A percentile compares a stretch with the other conserved stretches of the same genome.
Evolutionary conservation across 1,140 invertebrate genomes (phyloP).

Genomic region (Aradophagus sp.): DNA sequence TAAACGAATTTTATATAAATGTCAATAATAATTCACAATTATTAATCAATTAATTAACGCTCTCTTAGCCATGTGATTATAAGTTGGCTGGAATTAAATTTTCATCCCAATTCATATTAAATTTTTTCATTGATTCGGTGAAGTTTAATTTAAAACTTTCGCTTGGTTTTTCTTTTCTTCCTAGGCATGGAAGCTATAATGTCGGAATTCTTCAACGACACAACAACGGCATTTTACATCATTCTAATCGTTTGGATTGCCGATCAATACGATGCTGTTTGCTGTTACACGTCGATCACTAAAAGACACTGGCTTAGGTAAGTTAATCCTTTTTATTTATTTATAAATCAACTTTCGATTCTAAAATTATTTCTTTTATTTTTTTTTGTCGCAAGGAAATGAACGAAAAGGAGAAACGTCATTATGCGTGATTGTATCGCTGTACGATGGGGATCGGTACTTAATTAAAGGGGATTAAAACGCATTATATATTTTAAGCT

Average conservation of each 20-base stretch:
- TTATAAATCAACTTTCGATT: too few species aligned
- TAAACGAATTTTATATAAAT: too few species aligned
- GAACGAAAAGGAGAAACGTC: slow-evolving; percentile 55
- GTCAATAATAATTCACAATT: too few species aligned
- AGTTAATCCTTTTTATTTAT: slow-evolving; percentile 64
- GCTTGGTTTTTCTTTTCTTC: slow-evolving; percentile 67
- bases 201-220: slow-evolving; percentile 99
- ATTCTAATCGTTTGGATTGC: slow-evolving; percentile 99
- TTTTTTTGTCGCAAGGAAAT: slow-evolving; percentile 7
- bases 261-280: slow-evolving; percentile 99
- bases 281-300: slow-evolving; percentile 96
- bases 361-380: too few species aligned
- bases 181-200: slow-evolving; percentile 99
- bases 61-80: too few species aligned
- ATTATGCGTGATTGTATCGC: too few species aligned
- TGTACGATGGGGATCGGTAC: too few species aligned
- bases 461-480: slow-evolving; percentile 72
- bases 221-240: slow-evolving; percentile 98
- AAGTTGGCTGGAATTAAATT: too few species aligned
- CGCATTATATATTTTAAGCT: slow-evolving; percentile 61
- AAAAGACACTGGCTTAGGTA: slow-evolving; percentile 96
- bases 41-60: too few species aligned
- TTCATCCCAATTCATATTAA: too few species aligned
- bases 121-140: too few species aligned
- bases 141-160: too few species aligned